Evolutionary conservation across 37 sponge, comb jelly and placozoan genomes (phyloP).

Genomic region (Mnemiopsis leidyi): DNA sequence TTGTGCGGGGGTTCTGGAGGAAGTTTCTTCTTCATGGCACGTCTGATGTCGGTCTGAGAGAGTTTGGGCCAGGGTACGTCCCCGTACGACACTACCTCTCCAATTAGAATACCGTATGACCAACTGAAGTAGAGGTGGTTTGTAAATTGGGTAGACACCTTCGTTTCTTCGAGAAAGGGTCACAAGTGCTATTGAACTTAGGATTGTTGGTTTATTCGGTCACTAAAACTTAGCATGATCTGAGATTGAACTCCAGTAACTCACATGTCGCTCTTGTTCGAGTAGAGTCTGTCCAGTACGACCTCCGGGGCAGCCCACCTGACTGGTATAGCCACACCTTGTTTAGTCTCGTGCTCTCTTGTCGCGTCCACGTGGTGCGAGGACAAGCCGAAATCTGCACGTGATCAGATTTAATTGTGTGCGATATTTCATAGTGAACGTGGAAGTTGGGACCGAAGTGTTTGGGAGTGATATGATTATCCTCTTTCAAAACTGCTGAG

Average conservation of each 20-base stretch:
- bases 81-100: slow-evolving; percentile 52
- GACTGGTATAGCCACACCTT: background rate
- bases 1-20: slow-evolving; percentile 15
- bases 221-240: no score
- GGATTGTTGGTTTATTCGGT: no score
- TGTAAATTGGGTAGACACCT: no score
- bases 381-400: slow-evolving; percentile 5
- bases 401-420: no score
- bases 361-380: background rate
- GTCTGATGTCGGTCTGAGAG: slow-evolving; percentile 20
- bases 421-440: no score
- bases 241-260: no score
- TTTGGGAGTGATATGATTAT: no score
- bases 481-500: no score
- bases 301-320: background rate
- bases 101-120: slow-evolving; percentile 22
- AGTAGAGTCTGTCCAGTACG: background rate
- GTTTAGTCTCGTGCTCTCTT: background rate
- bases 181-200: no score
- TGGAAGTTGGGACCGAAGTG: no score
- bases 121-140: background rate
- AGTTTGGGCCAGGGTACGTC: slow-evolving; percentile 44
- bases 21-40: background rate
- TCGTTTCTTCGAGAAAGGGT: no score
- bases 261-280: background rate